A percentile compares a stretch with the other conserved stretches of the same genome.
These are phyloP conservation scores for Aspidiotus rigidus DNA, from an alignment of 2,888 invertebrate genomes.

Conservation along the genomic window DNA sequence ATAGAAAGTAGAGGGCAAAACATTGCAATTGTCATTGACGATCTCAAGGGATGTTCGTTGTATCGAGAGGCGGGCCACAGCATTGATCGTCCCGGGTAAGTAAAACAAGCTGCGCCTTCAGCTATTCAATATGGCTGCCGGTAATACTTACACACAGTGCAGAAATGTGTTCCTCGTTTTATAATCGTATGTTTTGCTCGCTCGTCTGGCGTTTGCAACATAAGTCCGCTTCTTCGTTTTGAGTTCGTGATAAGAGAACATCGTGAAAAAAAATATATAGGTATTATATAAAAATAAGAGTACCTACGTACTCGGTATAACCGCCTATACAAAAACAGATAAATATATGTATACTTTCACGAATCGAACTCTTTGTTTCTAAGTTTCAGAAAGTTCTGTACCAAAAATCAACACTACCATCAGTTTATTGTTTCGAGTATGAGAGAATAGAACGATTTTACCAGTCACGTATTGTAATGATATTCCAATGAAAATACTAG, in stretches of 20 bases:
- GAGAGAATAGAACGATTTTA: too few relatives aligned
- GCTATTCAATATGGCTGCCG: slow-evolving; percentile 32
- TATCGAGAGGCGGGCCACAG: slow-evolving; percentile 32
- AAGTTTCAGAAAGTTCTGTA: too few relatives aligned
- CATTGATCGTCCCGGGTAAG: slow-evolving; percentile 32
- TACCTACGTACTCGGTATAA: too few relatives aligned
- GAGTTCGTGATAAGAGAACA: slow-evolving; percentile 15
- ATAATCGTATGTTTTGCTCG: background rate
- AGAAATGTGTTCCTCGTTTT: slow-evolving; percentile 27
- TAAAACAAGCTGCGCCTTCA: slow-evolving; percentile 32
- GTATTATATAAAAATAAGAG: too few relatives aligned
- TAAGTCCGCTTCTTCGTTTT: background rate
- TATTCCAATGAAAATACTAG: too few relatives aligned
- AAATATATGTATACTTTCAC: too few relatives aligned
- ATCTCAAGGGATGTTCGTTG: slow-evolving; percentile 31
- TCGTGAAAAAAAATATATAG: background rate
- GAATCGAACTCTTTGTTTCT: too few relatives aligned
- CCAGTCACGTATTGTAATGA: too few relatives aligned
- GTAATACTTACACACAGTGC: slow-evolving; percentile 28
- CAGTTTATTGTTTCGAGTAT: too few relatives aligned
- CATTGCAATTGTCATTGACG: slow-evolving; percentile 23
- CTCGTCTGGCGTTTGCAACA: too few relatives aligned
- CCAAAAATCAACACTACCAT: too few relatives aligned
- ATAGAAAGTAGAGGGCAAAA: slow-evolving; percentile 14
- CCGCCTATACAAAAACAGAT: too few relatives aligned